These are phyloP conservation scores for Knipowitschia caucasica DNA, from an alignment of 2,797 vertebrate genomes.

Conservation along the genomic window DNA sequence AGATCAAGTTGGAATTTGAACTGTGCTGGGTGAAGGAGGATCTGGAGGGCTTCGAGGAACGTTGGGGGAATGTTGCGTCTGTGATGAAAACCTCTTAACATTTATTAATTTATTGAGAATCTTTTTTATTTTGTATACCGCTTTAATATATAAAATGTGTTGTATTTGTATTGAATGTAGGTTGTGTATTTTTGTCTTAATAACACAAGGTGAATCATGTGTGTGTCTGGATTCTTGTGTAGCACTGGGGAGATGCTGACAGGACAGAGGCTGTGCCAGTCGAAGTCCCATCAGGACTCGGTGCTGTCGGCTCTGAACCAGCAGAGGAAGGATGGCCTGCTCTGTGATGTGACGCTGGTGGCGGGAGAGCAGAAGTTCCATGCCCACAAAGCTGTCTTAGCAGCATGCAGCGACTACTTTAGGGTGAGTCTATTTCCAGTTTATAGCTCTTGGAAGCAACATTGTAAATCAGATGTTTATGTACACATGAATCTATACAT, in stretches of 20 bases:
- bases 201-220: too few relatives aligned
- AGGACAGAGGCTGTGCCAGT: slow-evolving; percentile 95
- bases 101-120: too few relatives aligned
- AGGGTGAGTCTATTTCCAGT: slow-evolving; percentile 77
- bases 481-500: too few relatives aligned
- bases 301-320: slow-evolving; percentile 94
- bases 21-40: too few relatives aligned
- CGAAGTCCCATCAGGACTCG: slow-evolving; percentile 90
- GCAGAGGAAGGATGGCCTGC: slow-evolving; percentile 91
- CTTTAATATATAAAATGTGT: too few relatives aligned
- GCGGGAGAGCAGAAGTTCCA: slow-evolving; percentile 96
- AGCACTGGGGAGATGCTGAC: slow-evolving; percentile 93
- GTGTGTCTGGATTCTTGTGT: slow-evolving; percentile 3
- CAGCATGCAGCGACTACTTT: slow-evolving; percentile 97
- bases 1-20: too few relatives aligned
- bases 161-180: too few relatives aligned
- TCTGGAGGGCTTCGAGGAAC: too few relatives aligned
- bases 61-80: too few relatives aligned
- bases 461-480: background rate
- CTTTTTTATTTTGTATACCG: too few relatives aligned
- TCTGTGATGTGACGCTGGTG: slow-evolving; percentile 93
- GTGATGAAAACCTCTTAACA: too few relatives aligned
- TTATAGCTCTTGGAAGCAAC: background rate
- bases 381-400: slow-evolving; percentile 92
- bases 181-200: too few relatives aligned